Percentiles rank a stretch among this genome's conserved stretches.
phyloP scores from a whole-genome alignment of 2,113 vertebrate genomes.

The Channa argus region DNA sequence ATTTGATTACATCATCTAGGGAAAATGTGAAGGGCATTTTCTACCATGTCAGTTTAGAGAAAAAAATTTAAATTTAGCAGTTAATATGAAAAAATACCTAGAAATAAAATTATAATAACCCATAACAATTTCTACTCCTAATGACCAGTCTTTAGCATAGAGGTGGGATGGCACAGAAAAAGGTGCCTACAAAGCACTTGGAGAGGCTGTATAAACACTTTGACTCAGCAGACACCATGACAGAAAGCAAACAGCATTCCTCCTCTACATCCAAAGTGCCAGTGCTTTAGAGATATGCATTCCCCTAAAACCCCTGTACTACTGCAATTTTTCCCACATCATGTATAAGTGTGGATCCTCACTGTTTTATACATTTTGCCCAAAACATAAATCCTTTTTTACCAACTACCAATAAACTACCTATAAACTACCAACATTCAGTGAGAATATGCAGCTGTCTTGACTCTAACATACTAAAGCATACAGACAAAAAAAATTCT shows the following conservation, averaged over 20 bases:
- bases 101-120: neutral
- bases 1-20: too few relatives aligned
- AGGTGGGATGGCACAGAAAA: slow-evolving; percentile 14
- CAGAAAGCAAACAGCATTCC: slow-evolving; percentile 16
- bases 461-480: slow-evolving; percentile 8
- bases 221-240: slow-evolving; percentile 37
- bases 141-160: slow-evolving; percentile 11
- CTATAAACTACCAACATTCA: neutral
- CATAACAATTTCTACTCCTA: neutral
- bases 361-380: too few relatives aligned
- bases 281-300: slow-evolving; percentile 3
- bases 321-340: neutral
- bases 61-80: too few relatives aligned
- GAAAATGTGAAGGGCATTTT: too few relatives aligned
- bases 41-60: too few relatives aligned
- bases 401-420: too few relatives aligned
- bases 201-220: slow-evolving; percentile 33
- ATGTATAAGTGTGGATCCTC: too few relatives aligned
- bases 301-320: neutral
- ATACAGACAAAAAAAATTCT: neutral
- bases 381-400: too few relatives aligned
- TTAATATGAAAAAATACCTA: neutral
- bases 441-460: slow-evolving; percentile 12
- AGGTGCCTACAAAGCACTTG: slow-evolving; percentile 41
- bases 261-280: neutral